phyloP scores from a whole-genome alignment of 2,797 vertebrate species.

The Gymnoscopelus braueri region DNA sequence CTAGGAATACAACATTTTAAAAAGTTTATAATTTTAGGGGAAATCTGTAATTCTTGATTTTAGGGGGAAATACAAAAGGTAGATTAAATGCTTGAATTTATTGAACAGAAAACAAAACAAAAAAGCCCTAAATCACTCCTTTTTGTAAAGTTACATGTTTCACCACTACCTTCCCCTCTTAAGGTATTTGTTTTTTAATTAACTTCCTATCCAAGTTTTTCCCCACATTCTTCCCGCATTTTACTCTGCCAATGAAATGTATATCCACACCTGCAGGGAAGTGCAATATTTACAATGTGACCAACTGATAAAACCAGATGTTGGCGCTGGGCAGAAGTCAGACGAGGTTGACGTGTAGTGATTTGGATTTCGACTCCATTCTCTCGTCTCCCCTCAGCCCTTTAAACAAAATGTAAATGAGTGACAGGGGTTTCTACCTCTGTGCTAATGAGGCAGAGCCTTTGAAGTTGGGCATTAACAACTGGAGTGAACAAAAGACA shows the following conservation, averaged over 20 bases:
- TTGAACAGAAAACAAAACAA: slow-evolving; percentile 22
- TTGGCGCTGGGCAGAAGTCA: slow-evolving; percentile 59
- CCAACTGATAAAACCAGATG: slow-evolving; percentile 74
- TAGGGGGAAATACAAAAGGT: slow-evolving; percentile 25
- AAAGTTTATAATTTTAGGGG: slow-evolving; percentile 86
- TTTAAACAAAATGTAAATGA: slow-evolving; percentile 85
- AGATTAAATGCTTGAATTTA: slow-evolving; percentile 46
- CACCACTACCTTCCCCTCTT: slow-evolving; percentile 14
- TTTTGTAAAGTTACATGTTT: slow-evolving; percentile 40
- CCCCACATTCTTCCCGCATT: slow-evolving; percentile 51
- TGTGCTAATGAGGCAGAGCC: slow-evolving; percentile 85
- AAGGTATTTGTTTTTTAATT: slow-evolving; percentile 15
- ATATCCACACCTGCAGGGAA: slow-evolving; percentile 67
- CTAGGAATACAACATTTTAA: slow-evolving; percentile 60
- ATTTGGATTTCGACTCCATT: slow-evolving; percentile 75
- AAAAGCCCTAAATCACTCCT: slow-evolving; percentile 22
- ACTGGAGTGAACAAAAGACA: slow-evolving; percentile 86
- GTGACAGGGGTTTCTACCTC: slow-evolving; percentile 86
- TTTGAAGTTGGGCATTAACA: slow-evolving; percentile 88
- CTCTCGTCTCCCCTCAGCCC: slow-evolving; percentile 69
- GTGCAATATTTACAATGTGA: slow-evolving; percentile 69
- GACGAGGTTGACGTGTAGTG: slow-evolving; percentile 80
- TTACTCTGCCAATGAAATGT: slow-evolving; percentile 60
- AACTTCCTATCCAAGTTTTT: slow-evolving; percentile 47
- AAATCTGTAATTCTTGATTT: slow-evolving; percentile 66